phyloP scores from a whole-genome alignment of 2,888 invertebrate genomes.

The Drosophila anceps region DNA sequence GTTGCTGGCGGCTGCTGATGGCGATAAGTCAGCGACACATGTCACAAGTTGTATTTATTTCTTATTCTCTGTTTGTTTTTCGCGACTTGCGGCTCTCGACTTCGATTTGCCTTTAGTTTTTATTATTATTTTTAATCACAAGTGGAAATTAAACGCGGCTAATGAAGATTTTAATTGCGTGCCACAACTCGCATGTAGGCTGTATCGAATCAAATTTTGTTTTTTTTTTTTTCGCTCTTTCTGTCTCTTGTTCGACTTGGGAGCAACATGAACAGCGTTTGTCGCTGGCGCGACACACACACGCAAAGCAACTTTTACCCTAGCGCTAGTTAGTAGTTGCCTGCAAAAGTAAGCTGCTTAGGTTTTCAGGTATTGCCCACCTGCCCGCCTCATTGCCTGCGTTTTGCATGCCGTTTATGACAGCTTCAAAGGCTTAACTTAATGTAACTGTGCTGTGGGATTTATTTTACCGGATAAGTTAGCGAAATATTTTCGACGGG shows the following conservation, averaged over 20 bases:
- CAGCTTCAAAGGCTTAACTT: conserved; percentile 39
- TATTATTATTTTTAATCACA: conserved; percentile 75
- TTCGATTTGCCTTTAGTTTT: conserved; percentile 14
- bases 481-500: conserved; percentile 23
- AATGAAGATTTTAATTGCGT: conserved; percentile 82
- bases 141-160: conserved; percentile 83
- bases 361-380: conserved; percentile 41
- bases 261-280: conserved; percentile 60
- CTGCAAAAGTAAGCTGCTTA: conserved; percentile 55
- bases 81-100: background rate
- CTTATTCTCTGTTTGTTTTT: conserved; percentile 12
- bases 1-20: conserved; percentile 55
- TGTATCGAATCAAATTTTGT: conserved; percentile 6
- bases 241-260: conserved; percentile 29
- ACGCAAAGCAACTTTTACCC: conserved; percentile 55
- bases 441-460: conserved; percentile 36
- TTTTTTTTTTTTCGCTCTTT: background rate
- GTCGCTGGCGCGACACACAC: conserved; percentile 51
- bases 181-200: conserved; percentile 73
- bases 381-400: conserved; percentile 43
- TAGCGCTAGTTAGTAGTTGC: conserved; percentile 16
- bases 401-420: conserved; percentile 48
- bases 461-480: conserved; percentile 40
- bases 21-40: conserved; percentile 76
- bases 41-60: conserved; percentile 73